These are phyloP conservation scores for Agrypnia vestita DNA, from an alignment of 1,140 invertebrate species.

Conservation along the genomic window DNA sequence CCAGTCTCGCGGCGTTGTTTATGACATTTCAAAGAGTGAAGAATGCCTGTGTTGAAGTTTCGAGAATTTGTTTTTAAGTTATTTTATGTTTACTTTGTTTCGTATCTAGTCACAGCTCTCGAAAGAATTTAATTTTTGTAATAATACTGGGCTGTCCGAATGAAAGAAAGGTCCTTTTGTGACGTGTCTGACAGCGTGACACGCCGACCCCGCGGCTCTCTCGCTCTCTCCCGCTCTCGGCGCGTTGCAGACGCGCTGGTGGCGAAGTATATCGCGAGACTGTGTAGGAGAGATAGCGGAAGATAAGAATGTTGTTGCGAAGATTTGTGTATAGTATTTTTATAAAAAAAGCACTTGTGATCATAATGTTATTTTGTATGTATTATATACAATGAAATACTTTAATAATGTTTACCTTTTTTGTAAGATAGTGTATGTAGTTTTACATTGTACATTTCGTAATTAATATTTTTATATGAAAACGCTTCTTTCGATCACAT, in stretches of 20 bases:
- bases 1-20: constrained; percentile 5
- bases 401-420: constrained; percentile 60
- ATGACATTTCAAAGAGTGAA: constrained; percentile 49
- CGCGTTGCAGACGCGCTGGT: not conserved
- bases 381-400: constrained; percentile 61
- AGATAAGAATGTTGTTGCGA: constrained; percentile 23
- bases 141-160: constrained; percentile 23
- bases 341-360: constrained; percentile 61
- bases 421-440: constrained; percentile 61
- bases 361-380: constrained; percentile 62
- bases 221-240: not conserved
- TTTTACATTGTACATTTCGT: constrained; percentile 57
- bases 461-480: constrained; percentile 60
- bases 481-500: constrained; percentile 52
- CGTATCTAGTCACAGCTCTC: constrained; percentile 57
- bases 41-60: constrained; percentile 22
- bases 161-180: not conserved
- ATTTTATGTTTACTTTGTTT: constrained; percentile 50
- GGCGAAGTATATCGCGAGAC: not conserved
- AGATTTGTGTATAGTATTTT: constrained; percentile 55
- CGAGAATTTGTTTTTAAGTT: constrained; percentile 51
- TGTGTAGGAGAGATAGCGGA: too few species aligned
- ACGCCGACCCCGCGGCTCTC: not conserved
- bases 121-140: constrained; percentile 49
- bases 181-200: not conserved